These are phyloP conservation scores for Ailurus styani DNA, from an alignment of 2,113 vertebrate species.

Conservation along the genomic window DNA sequence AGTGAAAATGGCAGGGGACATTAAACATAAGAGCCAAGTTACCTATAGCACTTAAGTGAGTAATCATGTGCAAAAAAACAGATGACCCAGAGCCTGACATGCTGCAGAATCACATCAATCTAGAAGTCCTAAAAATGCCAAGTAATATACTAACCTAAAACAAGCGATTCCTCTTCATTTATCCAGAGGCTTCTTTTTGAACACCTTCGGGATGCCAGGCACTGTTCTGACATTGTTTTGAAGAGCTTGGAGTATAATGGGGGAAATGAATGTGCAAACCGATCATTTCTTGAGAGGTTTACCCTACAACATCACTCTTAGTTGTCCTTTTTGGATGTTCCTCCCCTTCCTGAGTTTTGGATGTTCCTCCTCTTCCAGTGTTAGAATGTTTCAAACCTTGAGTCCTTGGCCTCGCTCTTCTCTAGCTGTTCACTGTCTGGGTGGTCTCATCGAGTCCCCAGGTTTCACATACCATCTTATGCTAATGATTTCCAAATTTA, in stretches of 20 bases:
- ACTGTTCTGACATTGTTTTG: neutral
- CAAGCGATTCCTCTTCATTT: neutral
- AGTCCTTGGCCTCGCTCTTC: fast-evolving
- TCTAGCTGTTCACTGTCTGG: neutral
- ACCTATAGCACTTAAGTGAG: neutral
- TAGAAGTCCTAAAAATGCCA: constrained; percentile 1
- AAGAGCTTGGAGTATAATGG: neutral
- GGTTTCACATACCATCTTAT: neutral
- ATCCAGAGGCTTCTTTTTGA: neutral
- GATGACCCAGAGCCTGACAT: neutral
- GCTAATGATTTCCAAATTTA: neutral
- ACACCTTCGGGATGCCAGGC: neutral
- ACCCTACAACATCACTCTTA: neutral
- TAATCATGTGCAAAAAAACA: neutral
- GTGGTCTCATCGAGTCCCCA: neutral
- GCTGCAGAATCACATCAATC: neutral
- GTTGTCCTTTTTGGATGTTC: neutral
- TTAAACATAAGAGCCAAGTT: neutral
- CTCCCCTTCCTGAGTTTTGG: neutral
- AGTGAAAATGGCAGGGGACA: neutral
- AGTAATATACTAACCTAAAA: neutral
- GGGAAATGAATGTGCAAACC: neutral
- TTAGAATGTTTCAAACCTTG: neutral
- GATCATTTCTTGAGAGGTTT: neutral
- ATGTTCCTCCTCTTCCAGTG: neutral